Evolutionary conservation across 1,140 invertebrate genomes (phyloP).

Genomic region (Bacillus rossius): DNA sequence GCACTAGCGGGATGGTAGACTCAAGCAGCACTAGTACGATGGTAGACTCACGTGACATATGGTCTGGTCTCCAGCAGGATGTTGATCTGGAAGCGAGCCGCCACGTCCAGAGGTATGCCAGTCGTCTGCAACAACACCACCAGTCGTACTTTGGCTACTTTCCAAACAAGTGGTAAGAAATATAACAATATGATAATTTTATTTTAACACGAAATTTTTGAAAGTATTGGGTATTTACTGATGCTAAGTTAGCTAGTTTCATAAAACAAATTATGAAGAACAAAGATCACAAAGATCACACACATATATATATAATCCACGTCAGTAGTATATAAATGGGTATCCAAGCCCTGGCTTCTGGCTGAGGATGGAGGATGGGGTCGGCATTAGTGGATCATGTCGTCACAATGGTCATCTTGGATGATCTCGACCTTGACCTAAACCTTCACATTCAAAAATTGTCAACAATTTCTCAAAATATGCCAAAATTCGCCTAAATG

Average conservation of each 20-base stretch:
- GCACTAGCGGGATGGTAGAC: no score
- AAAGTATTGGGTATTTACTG: not conserved
- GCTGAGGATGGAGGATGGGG: no score
- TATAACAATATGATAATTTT: not conserved
- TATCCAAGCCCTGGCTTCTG: no score
- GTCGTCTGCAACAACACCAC: conserved; percentile 47
- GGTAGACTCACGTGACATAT: conserved; percentile 51
- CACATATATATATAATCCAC: no score
- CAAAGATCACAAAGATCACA: not conserved
- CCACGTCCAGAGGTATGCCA: conserved; percentile 62
- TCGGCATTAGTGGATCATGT: no score
- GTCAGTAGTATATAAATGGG: no score
- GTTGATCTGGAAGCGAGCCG: conserved; percentile 68
- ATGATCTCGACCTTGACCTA: no score
- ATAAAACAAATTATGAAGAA: not conserved
- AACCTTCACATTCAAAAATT: not conserved
- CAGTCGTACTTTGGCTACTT: not conserved
- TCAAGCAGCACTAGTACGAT: no score
- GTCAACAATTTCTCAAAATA: not conserved
- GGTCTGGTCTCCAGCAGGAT: conserved; percentile 53
- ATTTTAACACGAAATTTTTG: not conserved
- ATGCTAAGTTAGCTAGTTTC: not conserved
- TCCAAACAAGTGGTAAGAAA: not conserved
- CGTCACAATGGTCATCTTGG: no score
- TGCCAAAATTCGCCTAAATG: no score